Evolutionary conservation across 2,888 invertebrate species (phyloP).

Genomic region (Frankliniella intonsa): DNA sequence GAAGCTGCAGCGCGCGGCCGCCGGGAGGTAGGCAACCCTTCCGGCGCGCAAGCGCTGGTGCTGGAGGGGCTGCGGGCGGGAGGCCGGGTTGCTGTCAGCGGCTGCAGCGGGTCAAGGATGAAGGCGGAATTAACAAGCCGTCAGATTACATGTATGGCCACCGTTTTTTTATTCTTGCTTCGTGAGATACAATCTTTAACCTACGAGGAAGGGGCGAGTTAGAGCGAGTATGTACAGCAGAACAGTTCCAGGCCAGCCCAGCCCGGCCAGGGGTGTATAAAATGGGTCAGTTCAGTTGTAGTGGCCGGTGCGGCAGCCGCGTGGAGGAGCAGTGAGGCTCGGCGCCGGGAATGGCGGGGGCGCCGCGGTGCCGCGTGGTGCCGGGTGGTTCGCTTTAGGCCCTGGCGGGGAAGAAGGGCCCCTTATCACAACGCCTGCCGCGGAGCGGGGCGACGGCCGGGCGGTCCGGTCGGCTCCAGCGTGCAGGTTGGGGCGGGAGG

Average conservation of each 20-base stretch:
- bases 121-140: background rate
- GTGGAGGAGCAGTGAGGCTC: background rate
- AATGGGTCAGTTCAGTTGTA: background rate
- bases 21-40: background rate
- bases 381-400: no score
- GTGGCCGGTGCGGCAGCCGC: background rate
- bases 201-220: background rate
- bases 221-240: background rate
- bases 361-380: no score
- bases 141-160: background rate
- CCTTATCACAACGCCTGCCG: no score
- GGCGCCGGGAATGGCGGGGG: background rate
- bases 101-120: background rate
- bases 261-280: background rate
- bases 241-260: background rate
- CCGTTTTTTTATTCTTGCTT: constrained; percentile 17
- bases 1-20: background rate
- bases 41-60: background rate
- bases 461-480: no score
- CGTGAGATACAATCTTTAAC: background rate
- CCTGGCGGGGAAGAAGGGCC: no score
- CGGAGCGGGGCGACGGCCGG: no score
- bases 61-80: background rate
- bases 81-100: background rate
- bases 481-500: background rate